These are phyloP conservation scores for Ardeotis arabs DNA, from an alignment of 2,113 vertebrate species.

Conservation along the genomic window DNA sequence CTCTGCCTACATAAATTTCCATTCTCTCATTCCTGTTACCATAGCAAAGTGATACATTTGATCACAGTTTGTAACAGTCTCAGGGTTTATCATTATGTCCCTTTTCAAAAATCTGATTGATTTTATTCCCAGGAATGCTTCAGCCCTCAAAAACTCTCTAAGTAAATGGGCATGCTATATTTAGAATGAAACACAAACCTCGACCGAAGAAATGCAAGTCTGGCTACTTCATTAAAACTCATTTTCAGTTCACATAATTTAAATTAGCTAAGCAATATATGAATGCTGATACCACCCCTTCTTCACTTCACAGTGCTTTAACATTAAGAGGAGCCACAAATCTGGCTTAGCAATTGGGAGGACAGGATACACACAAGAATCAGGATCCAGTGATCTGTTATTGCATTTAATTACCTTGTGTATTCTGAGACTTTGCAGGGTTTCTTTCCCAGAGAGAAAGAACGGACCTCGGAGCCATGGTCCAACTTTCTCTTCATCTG, in stretches of 20 bases:
- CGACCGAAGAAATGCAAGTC: not conserved
- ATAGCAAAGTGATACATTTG: constrained; percentile 73
- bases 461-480: constrained; percentile 98
- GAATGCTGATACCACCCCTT: constrained; percentile 10
- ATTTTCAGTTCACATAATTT: not conserved
- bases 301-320: constrained; percentile 10
- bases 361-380: not conserved
- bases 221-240: constrained; percentile 51
- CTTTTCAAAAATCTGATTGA: constrained; percentile 51
- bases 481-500: constrained; percentile 99
- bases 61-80: constrained; percentile 56
- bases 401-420: constrained; percentile 86
- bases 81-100: constrained; percentile 51
- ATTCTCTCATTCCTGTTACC: constrained; percentile 67
- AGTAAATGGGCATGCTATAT: constrained; percentile 22
- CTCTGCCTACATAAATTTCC: constrained; percentile 62
- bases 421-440: constrained; percentile 98
- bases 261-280: constrained; percentile 28
- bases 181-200: constrained; percentile 38
- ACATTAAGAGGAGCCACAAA: constrained; percentile 28
- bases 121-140: constrained; percentile 31
- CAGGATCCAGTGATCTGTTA: constrained; percentile 31
- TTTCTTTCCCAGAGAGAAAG: constrained; percentile 99
- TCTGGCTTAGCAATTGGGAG: constrained; percentile 29
- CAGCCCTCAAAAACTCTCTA: not conserved